phyloP scores from a whole-genome alignment of 2,888 invertebrate genomes.

The Vandiemenella viatica region DNA sequence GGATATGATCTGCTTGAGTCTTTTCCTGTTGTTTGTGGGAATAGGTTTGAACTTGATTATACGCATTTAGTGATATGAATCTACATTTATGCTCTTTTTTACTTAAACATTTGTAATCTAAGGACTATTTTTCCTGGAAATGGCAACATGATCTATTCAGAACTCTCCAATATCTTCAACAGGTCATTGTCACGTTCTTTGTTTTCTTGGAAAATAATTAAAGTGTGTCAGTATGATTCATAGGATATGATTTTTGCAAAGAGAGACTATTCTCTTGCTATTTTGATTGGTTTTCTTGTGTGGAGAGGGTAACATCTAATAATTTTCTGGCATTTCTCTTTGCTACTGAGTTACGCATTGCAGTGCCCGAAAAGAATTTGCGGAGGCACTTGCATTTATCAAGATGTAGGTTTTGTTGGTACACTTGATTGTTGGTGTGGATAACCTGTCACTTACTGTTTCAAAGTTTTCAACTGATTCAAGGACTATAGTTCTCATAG shows the following conservation, averaged over 20 bases:
- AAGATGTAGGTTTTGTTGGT: no score
- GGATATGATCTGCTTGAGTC: no score
- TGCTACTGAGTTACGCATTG: constrained; percentile 3
- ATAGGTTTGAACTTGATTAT: constrained; percentile 5
- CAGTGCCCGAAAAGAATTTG: neutral
- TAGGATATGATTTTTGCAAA: constrained; percentile 4
- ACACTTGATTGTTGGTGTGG: neutral
- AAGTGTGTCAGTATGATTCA: constrained; percentile 5
- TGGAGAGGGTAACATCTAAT: neutral
- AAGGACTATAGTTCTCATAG: constrained; percentile 1
- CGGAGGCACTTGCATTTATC: neutral
- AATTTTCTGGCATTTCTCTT: neutral
- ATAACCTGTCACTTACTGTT: neutral
- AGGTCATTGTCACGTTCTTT: constrained; percentile 7
- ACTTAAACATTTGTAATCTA: constrained; percentile 8
- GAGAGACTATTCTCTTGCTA: constrained; percentile 2
- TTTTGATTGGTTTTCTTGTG: constrained; percentile 4
- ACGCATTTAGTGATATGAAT: constrained; percentile 3
- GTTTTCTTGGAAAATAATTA: constrained; percentile 3
- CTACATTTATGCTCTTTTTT: constrained; percentile 5
- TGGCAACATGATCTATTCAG: constrained; percentile 8
- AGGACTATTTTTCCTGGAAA: constrained; percentile 3
- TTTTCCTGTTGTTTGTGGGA: constrained; percentile 1
- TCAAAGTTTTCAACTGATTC: no score
- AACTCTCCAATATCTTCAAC: constrained; percentile 5